Conservation (phyloP, 2,797 vertebrate species). For the Lepidocolaptes lacrymiger region DNA sequence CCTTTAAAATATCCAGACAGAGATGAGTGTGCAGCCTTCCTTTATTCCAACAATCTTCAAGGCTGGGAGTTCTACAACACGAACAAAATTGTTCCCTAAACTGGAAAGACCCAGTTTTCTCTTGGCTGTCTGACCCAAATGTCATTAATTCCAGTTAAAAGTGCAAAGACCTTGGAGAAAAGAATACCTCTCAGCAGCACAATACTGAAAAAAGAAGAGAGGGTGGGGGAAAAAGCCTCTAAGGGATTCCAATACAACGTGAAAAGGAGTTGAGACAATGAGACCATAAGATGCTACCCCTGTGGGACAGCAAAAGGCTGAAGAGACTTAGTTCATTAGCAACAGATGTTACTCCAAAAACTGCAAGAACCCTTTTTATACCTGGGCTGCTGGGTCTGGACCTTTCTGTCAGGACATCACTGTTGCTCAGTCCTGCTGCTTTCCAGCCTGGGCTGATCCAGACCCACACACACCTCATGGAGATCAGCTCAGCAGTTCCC, state of each 20-base stretch:
- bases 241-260: not conserved
- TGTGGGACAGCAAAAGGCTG: not conserved
- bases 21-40: not conserved
- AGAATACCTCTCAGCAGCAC: not conserved
- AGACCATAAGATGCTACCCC: not conserved
- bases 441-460: not conserved
- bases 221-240: not conserved
- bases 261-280: not conserved
- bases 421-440: not conserved
- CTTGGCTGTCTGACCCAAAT: not conserved
- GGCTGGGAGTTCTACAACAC: not conserved
- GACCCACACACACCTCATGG: not conserved
- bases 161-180: not conserved
- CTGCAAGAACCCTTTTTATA: not conserved
- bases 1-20: conserved; percentile 6
- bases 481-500: not conserved
- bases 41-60: not conserved
- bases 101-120: conserved; percentile 14
- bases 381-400: not conserved
- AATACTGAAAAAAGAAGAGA: not conserved
- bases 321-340: not conserved
- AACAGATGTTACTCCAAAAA: not conserved
- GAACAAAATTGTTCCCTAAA: not conserved
- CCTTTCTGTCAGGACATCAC: not conserved
- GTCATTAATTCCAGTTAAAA: conserved; percentile 4